Conservation (phyloP, 2,888 invertebrate species). For the Drosophila meridionalis region DNA sequence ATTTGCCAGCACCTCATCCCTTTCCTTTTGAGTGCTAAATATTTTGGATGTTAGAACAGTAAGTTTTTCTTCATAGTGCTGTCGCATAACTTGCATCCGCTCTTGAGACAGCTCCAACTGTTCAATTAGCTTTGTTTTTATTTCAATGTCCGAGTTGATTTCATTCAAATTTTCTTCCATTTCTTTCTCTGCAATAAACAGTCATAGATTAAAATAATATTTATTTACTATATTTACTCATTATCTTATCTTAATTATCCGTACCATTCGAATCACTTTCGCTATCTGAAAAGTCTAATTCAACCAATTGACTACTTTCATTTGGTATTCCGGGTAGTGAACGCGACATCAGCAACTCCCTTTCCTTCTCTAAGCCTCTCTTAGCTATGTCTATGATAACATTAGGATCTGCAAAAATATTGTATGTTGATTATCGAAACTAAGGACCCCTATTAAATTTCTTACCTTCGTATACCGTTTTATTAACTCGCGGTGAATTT, state of each 20-base stretch:
- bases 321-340: conserved; percentile 85
- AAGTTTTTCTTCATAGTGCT: conserved; percentile 97
- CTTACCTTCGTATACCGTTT: conserved; percentile 63
- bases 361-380: conserved; percentile 90
- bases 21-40: conserved; percentile 94
- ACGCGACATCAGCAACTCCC: conserved; percentile 85
- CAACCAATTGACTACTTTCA: conserved; percentile 87
- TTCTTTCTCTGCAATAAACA: conserved; percentile 84
- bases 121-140: conserved; percentile 97
- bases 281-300: conserved; percentile 87
- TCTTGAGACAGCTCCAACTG: conserved; percentile 96
- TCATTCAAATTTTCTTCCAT: conserved; percentile 93
- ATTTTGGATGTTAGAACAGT: conserved; percentile 93
- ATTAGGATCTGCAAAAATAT: conserved; percentile 81
- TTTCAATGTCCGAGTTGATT: conserved; percentile 96
- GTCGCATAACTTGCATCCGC: conserved; percentile 92
- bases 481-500: conserved; percentile 34
- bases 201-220: too few relatives aligned
- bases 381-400: conserved; percentile 91
- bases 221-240: background rate
- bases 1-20: conserved; percentile 93
- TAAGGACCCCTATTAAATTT: background rate
- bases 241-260: conserved; percentile 83
- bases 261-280: conserved; percentile 88
- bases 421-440: background rate